Conservation (phyloP, 2,113 vertebrate species). For the Pygoscelis adeliae region DNA sequence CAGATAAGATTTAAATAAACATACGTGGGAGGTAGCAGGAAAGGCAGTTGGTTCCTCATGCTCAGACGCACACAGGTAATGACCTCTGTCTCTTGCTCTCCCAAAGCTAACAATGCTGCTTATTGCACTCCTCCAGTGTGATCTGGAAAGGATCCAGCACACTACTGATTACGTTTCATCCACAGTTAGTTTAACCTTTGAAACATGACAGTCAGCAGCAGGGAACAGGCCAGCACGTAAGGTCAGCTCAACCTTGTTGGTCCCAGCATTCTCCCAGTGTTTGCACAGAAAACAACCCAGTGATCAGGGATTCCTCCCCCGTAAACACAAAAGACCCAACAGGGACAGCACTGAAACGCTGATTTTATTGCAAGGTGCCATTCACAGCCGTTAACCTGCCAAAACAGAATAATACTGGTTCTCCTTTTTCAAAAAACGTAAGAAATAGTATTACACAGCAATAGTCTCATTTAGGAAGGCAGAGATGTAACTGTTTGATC, state of each 20-base stretch:
- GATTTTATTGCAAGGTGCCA: neutral
- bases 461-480: neutral
- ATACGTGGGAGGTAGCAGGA: conserved; percentile 47
- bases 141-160: conserved; percentile 64
- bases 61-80: conserved; percentile 55
- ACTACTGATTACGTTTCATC: conserved; percentile 67
- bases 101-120: conserved; percentile 53
- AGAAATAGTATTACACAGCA: neutral
- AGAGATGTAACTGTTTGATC: neutral
- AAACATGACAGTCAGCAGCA: conserved; percentile 68
- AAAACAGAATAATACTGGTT: neutral
- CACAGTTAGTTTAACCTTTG: conserved; percentile 79
- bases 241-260: conserved; percentile 68
- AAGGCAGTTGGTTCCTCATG: conserved; percentile 43
- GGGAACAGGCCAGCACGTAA: conserved; percentile 60
- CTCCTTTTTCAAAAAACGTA: neutral
- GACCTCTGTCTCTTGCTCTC: conserved; percentile 73
- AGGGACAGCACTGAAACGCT: neutral
- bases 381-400: neutral
- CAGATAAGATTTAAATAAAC: conserved; percentile 38
- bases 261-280: conserved; percentile 45
- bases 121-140: conserved; percentile 55
- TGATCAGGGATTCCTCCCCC: conserved; percentile 31
- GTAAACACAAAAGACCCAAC: conserved; percentile 1
- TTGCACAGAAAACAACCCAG: conserved; percentile 57